These are phyloP conservation scores for Leptopterna dolabrata DNA, from an alignment of 2,888 invertebrate genomes.

Conservation along the genomic window DNA sequence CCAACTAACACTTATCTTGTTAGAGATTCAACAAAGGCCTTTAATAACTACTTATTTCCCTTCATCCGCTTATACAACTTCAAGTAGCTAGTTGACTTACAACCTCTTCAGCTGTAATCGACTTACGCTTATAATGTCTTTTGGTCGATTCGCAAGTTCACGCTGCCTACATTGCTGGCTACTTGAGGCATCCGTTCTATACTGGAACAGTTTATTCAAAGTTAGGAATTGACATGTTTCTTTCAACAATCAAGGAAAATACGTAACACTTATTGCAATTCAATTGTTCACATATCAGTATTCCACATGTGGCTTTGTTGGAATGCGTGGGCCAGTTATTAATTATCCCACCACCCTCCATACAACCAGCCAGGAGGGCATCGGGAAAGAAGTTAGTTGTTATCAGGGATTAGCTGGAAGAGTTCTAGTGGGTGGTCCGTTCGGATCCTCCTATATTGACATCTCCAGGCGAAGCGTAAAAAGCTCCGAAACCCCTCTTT, in stretches of 20 bases:
- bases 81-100: slow-evolving; percentile 8
- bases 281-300: too few relatives aligned
- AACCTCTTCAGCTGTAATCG: slow-evolving; percentile 3
- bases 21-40: slow-evolving; percentile 26
- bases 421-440: background rate
- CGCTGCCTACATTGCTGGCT: too few relatives aligned
- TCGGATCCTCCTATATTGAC: background rate
- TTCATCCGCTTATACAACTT: slow-evolving; percentile 19
- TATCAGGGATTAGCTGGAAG: slow-evolving; percentile 1
- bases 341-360: background rate
- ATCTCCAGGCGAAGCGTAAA: background rate
- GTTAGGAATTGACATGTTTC: too few relatives aligned
- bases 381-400: background rate
- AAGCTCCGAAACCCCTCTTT: background rate
- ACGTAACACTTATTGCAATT: too few relatives aligned
- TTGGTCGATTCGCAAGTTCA: background rate
- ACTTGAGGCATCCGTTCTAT: too few relatives aligned
- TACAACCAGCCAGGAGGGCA: background rate
- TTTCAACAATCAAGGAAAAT: too few relatives aligned
- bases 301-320: too few relatives aligned
- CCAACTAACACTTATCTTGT: slow-evolving; percentile 21
- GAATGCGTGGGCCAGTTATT: background rate
- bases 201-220: too few relatives aligned
- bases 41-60: background rate
- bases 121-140: background rate